Evolutionary conservation across 2,113 vertebrate species (phyloP).

Genomic region (Ictalurus punctatus): DNA sequence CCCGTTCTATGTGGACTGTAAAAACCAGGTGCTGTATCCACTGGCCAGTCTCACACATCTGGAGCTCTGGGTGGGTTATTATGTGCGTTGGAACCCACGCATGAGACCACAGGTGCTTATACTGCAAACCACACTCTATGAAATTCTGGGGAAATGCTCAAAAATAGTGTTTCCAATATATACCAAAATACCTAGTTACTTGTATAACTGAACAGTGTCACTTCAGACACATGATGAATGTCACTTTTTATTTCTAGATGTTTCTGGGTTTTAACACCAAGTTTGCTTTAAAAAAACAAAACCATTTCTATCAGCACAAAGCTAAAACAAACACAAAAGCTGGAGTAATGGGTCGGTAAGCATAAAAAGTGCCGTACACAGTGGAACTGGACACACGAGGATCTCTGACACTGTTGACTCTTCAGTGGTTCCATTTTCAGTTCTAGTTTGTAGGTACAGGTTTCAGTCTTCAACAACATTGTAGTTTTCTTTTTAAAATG

Average conservation of each 20-base stretch:
- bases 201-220: neutral
- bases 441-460: neutral
- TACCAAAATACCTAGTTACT: neutral
- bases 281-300: too few species aligned
- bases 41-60: conserved; percentile 87
- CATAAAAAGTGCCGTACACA: too few species aligned
- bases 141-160: neutral
- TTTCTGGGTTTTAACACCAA: too few species aligned
- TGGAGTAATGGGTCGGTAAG: neutral
- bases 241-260: too few species aligned
- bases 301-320: too few species aligned
- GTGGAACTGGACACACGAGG: neutral
- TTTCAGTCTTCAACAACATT: neutral
- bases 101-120: conserved; percentile 89
- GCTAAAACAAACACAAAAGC: too few species aligned
- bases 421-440: neutral
- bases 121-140: neutral
- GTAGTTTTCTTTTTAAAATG: neutral
- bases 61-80: conserved; percentile 93
- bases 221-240: too few species aligned
- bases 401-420: too few species aligned
- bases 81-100: conserved; percentile 91
- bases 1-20: conserved; percentile 91
- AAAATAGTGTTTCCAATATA: neutral
- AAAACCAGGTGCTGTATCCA: conserved; percentile 90